Conservation (phyloP, 2,797 vertebrate genomes). For the Sternotherus odoratus region DNA sequence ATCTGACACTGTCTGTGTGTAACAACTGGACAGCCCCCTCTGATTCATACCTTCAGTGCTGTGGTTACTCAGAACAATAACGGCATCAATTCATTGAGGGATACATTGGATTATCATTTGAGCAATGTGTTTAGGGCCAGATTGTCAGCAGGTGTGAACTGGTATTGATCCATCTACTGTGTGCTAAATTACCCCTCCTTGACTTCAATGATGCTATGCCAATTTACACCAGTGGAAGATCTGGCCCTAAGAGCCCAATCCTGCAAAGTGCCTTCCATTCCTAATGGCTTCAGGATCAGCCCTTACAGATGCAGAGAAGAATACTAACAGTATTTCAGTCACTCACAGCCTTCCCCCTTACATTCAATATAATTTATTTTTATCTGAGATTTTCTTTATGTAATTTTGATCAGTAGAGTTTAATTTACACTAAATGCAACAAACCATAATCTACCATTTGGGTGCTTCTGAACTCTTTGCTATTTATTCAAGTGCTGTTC, state of each 20-base stretch:
- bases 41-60: slow-evolving; percentile 8
- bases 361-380: background rate
- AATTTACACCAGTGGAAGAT: background rate
- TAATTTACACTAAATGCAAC: background rate
- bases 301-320: background rate
- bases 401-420: background rate
- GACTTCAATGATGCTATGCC: background rate
- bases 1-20: background rate
- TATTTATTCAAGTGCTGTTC: background rate
- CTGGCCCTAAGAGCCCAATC: background rate
- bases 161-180: slow-evolving; percentile 1
- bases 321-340: background rate
- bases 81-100: background rate
- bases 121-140: background rate
- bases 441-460: background rate
- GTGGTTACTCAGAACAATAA: slow-evolving; percentile 25
- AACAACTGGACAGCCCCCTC: background rate
- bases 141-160: slow-evolving; percentile 11
- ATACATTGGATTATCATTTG: background rate
- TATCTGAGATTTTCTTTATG: background rate
- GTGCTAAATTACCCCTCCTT: background rate
- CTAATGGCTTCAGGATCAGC: background rate
- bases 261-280: background rate
- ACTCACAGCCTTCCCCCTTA: background rate
- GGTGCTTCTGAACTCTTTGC: background rate